Evolutionary conservation across 2,797 vertebrate genomes (phyloP).

Genomic region (Xiphorhynchus erythropygius): DNA sequence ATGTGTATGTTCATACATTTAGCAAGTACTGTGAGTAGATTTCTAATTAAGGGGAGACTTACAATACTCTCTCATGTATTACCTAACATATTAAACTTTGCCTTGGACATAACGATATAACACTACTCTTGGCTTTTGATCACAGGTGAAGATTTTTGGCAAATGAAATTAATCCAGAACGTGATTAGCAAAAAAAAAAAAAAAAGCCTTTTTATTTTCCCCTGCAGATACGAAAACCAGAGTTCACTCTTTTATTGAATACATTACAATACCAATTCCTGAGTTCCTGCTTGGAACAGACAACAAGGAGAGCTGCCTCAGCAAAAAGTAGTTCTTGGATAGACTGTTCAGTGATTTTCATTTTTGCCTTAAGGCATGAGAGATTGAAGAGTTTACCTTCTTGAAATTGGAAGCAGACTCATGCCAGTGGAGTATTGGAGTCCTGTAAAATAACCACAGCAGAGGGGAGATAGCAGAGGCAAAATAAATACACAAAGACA

Average conservation of each 20-base stretch:
- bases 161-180: background rate
- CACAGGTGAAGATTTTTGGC: background rate
- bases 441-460: background rate
- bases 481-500: background rate
- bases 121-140: background rate
- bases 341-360: constrained; percentile 45
- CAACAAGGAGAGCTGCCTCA: constrained; percentile 41
- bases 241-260: constrained; percentile 37
- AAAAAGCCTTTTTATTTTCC: background rate
- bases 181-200: background rate
- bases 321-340: constrained; percentile 52
- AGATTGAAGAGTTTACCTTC: constrained; percentile 44
- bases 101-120: background rate
- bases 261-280: background rate
- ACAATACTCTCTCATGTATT: background rate
- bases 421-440: background rate
- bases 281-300: constrained; percentile 9
- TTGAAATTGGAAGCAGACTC: constrained; percentile 34
- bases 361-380: constrained; percentile 58
- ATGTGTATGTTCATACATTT: background rate
- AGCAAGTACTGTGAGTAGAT: background rate
- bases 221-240: background rate
- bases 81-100: background rate
- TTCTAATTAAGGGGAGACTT: background rate
- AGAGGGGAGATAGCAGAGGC: background rate